phyloP scores from a whole-genome alignment of 2,797 vertebrate genomes.

The Phrynocephalus vlangalii region DNA sequence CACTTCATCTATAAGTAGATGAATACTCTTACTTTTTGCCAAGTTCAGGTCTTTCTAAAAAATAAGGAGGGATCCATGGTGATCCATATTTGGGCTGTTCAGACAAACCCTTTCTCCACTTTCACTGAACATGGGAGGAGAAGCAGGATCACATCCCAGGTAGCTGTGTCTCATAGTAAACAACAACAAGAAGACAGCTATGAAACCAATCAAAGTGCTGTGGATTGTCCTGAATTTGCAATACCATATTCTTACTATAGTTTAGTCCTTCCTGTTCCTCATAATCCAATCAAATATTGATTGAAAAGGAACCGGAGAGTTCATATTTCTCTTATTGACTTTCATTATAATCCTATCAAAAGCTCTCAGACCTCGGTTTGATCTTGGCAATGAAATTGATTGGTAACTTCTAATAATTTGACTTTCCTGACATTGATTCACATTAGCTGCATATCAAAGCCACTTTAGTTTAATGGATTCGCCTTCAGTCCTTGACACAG shows the following conservation, averaged over 20 bases:
- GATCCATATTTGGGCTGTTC: not conserved
- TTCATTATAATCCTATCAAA: slow-evolving; percentile 44
- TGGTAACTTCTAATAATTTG: slow-evolving; percentile 57
- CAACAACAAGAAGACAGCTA: not conserved
- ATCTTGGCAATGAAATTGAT: slow-evolving; percentile 59
- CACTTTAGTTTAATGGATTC: slow-evolving; percentile 65
- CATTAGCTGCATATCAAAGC: slow-evolving; percentile 63
- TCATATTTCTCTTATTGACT: slow-evolving; percentile 49
- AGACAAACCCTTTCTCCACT: not conserved
- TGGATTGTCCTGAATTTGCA: slow-evolving; percentile 19
- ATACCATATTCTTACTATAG: not conserved
- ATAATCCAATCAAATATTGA: slow-evolving; percentile 46
- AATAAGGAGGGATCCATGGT: not conserved
- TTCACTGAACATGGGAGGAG: not conserved
- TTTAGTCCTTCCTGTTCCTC: slow-evolving; percentile 5
- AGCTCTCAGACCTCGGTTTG: slow-evolving; percentile 58
- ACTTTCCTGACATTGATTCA: slow-evolving; percentile 69
- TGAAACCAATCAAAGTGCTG: slow-evolving; percentile 17
- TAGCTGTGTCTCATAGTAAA: not conserved
- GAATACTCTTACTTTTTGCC: no score
- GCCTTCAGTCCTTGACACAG: slow-evolving; percentile 45
- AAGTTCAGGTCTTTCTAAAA: not conserved
- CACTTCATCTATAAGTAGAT: no score
- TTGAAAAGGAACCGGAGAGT: slow-evolving; percentile 23
- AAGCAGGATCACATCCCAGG: not conserved